phyloP scores from a whole-genome alignment of 2,888 invertebrate genomes.

The Habroteleia sp. region DNA sequence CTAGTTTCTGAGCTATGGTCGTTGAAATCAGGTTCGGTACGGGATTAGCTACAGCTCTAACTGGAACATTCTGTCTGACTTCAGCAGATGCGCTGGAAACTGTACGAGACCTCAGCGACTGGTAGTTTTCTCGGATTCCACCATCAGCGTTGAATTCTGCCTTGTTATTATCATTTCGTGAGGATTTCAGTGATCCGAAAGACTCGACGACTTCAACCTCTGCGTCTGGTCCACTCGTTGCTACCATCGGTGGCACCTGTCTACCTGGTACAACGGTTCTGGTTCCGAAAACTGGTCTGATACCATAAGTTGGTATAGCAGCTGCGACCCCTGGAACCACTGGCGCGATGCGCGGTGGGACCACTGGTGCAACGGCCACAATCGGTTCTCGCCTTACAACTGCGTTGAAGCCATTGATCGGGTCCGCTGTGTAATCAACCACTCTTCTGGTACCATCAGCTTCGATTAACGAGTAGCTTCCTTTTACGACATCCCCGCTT shows the following conservation, averaged over 20 bases:
- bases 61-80: constrained; percentile 59
- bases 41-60: constrained; percentile 66
- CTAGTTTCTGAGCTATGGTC: constrained; percentile 61
- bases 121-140: constrained; percentile 2
- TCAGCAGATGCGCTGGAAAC: constrained; percentile 23
- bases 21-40: constrained; percentile 26
- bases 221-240: constrained; percentile 74
- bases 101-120: not conserved
- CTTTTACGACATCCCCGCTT: constrained; percentile 71
- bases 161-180: not conserved
- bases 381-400: constrained; percentile 50
- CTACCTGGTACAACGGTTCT: constrained; percentile 15
- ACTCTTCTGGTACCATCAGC: constrained; percentile 71
- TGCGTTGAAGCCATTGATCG: constrained; percentile 66
- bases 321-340: constrained; percentile 20
- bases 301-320: constrained; percentile 14
- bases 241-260: constrained; percentile 62
- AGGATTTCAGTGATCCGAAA: constrained; percentile 30
- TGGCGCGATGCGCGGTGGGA: constrained; percentile 36
- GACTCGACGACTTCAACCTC: constrained; percentile 78
- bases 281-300: constrained; percentile 6
- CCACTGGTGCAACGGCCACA: constrained; percentile 20
- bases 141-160: not conserved
- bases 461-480: constrained; percentile 73
- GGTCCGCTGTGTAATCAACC: constrained; percentile 72